Percentiles rank a stretch among this genome's conserved stretches.
These are phyloP conservation scores for Sinopyrophorus schimmeli DNA, from an alignment of 2,888 invertebrate species.

Conservation along the genomic window DNA sequence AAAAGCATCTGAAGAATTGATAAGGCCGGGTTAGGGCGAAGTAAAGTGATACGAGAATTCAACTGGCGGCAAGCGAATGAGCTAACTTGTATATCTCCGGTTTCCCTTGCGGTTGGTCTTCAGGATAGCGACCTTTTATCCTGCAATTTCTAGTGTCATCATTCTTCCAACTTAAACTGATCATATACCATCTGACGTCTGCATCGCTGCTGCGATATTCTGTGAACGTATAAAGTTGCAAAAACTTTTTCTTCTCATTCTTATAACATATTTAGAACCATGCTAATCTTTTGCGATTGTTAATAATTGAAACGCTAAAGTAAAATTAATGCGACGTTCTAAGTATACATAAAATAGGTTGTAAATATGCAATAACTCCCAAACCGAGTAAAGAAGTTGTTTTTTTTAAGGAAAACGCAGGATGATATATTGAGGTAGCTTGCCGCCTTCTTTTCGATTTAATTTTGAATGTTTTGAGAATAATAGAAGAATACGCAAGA, in stretches of 20 bases:
- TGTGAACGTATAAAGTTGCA: too few relatives aligned
- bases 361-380: too few relatives aligned
- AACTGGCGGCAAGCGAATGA: constrained; percentile 36
- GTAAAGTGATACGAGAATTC: constrained; percentile 38
- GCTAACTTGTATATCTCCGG: constrained; percentile 33
- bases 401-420: too few relatives aligned
- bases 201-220: constrained; percentile 23
- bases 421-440: constrained; percentile 26
- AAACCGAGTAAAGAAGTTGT: too few relatives aligned
- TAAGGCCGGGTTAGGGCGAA: constrained; percentile 12
- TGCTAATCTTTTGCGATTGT: too few relatives aligned
- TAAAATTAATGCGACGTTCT: too few relatives aligned
- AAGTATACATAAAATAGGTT: too few relatives aligned
- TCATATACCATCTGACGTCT: constrained; percentile 29
- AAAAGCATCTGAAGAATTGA: constrained; percentile 18
- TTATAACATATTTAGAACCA: too few relatives aligned
- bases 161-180: constrained; percentile 42
- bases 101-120: constrained; percentile 35
- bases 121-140: constrained; percentile 39
- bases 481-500: constrained; percentile 26
- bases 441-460: constrained; percentile 24
- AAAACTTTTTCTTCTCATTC: too few relatives aligned
- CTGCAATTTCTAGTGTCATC: constrained; percentile 45
- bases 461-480: constrained; percentile 32
- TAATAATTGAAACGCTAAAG: too few relatives aligned